Evolutionary conservation across 2,113 vertebrate species (phyloP).

Genomic region (Hyaena hyaena): DNA sequence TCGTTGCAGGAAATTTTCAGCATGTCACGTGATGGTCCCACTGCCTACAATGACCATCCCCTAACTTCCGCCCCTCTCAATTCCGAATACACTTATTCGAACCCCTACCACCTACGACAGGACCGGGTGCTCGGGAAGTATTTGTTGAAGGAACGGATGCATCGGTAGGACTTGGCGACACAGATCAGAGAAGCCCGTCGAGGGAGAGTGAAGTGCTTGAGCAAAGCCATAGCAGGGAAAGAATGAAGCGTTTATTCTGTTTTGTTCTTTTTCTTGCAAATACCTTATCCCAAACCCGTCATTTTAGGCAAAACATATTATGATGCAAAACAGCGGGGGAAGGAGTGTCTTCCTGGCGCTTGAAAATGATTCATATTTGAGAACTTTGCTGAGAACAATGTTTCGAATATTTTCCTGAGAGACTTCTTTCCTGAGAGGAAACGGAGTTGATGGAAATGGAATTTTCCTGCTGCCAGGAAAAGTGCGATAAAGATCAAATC

Average conservation of each 20-base stretch:
- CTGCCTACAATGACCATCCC: background rate
- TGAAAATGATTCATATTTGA: constrained; percentile 74
- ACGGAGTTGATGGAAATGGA: constrained; percentile 68
- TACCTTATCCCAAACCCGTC: constrained; percentile 9
- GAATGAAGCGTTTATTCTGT: background rate
- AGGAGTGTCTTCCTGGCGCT: constrained; percentile 60
- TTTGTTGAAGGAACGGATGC: background rate
- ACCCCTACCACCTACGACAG: background rate
- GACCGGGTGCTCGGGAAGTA: constrained; percentile 21
- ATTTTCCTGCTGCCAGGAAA: constrained; percentile 60
- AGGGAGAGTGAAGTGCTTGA: constrained; percentile 46
- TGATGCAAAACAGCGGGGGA: constrained; percentile 45
- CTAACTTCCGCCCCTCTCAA: background rate
- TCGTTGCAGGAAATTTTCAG: constrained; percentile 43
- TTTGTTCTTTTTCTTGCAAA: background rate
- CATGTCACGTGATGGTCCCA: background rate
- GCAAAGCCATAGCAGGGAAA: background rate
- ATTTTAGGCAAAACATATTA: constrained; percentile 59
- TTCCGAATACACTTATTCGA: background rate
- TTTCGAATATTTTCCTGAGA: constrained; percentile 67
- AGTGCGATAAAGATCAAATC: constrained; percentile 50
- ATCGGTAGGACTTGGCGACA: background rate
- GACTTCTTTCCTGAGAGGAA: constrained; percentile 56
- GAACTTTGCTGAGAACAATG: constrained; percentile 45
- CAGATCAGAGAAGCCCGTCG: background rate